Percentiles rank a stretch among this genome's conserved stretches.
phyloP scores from a whole-genome alignment of 2,113 vertebrate species.

The Hoplias malabaricus region DNA sequence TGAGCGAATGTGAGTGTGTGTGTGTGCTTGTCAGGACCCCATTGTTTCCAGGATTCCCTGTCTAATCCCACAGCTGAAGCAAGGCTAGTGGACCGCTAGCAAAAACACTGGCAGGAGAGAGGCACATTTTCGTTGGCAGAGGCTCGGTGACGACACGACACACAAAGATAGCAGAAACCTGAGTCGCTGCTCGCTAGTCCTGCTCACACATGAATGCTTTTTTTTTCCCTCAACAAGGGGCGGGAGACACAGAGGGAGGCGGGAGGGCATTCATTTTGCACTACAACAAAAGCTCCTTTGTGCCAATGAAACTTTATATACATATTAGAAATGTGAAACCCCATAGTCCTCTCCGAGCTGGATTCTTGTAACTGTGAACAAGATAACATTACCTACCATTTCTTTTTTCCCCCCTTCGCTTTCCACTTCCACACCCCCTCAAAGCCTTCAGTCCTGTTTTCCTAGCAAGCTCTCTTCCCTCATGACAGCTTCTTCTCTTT shows the following conservation, averaged over 20 bases:
- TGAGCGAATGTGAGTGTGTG: no score
- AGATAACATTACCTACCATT: constrained; percentile 81
- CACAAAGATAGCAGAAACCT: constrained; percentile 83
- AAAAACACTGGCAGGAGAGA: constrained; percentile 73
- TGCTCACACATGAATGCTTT: constrained; percentile 77
- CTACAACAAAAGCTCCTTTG: constrained; percentile 79
- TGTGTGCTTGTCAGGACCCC: constrained; percentile 65
- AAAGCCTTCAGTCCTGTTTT: constrained; percentile 68
- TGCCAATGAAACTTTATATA: constrained; percentile 83
- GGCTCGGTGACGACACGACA: constrained; percentile 77
- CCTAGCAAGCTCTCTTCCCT: constrained; percentile 68
- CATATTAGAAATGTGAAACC: constrained; percentile 84
- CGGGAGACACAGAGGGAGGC: constrained; percentile 65
- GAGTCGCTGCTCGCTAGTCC: constrained; percentile 68
- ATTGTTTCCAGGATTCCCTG: constrained; percentile 74
- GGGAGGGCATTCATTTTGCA: constrained; percentile 76
- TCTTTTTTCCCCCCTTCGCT: constrained; percentile 61
- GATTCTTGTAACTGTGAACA: constrained; percentile 85
- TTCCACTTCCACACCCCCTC: constrained; percentile 49
- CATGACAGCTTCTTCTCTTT: constrained; percentile 65
- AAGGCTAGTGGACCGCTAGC: constrained; percentile 61
- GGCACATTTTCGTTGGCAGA: constrained; percentile 74
- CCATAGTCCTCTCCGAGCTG: constrained; percentile 68
- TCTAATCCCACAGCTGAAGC: constrained; percentile 77
- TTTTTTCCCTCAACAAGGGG: constrained; percentile 72